Conservation (phyloP, 2,113 vertebrate genomes). For the Dromas ardeola region DNA sequence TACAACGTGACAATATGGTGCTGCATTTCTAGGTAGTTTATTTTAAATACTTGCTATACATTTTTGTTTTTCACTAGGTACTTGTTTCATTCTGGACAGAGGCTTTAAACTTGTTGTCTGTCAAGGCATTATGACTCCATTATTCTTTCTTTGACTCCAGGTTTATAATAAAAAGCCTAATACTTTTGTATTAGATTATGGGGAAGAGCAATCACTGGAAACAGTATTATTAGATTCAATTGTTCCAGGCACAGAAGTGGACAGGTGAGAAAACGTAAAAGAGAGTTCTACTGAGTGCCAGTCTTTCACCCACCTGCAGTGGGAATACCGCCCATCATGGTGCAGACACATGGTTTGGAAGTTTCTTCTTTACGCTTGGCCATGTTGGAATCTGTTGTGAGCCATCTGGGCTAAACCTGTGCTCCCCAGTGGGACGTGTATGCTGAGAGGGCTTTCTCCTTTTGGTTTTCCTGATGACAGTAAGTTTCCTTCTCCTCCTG, state of each 20-base stretch:
- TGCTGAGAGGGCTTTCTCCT: background rate
- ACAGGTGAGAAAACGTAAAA: background rate
- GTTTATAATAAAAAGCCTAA: background rate
- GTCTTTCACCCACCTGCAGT: background rate
- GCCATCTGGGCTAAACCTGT: background rate
- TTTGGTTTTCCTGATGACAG: background rate
- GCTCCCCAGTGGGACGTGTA: background rate
- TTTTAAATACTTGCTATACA: background rate
- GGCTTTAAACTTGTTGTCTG: background rate
- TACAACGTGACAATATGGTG: background rate
- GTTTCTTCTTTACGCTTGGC: background rate
- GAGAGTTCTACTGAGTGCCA: background rate
- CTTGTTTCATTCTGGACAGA: background rate
- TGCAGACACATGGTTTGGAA: background rate
- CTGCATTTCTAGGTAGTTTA: background rate
- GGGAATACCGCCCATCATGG: rapidly evolving
- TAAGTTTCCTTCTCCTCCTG: background rate
- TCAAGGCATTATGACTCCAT: background rate
- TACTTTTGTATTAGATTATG: background rate
- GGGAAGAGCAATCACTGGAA: background rate
- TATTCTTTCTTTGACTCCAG: background rate
- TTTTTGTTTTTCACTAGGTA: background rate
- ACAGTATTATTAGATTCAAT: background rate
- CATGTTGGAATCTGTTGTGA: background rate
- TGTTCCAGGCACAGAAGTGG: background rate